These are phyloP conservation scores for Oncorhynchus nerka DNA, from an alignment of 2,113 vertebrate genomes.

Conservation along the genomic window DNA sequence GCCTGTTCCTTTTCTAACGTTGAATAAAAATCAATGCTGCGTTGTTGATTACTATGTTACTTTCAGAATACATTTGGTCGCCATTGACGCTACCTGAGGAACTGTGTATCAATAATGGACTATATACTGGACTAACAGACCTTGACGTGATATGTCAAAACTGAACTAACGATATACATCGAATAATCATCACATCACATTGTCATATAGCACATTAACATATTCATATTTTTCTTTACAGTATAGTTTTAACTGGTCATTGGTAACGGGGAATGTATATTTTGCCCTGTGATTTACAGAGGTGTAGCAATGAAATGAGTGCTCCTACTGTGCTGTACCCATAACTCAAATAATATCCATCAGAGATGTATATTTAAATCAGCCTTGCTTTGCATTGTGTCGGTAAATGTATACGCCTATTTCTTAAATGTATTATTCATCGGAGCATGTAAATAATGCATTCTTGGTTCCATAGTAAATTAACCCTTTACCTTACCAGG, in stretches of 20 bases:
- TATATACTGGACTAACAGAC: no score
- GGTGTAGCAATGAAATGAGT: constrained; percentile 79
- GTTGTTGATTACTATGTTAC: not conserved
- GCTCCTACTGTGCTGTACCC: constrained; percentile 78
- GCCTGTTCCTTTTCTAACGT: not conserved
- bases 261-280: constrained; percentile 45
- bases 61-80: no score
- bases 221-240: constrained; percentile 32
- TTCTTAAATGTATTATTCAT: constrained; percentile 99
- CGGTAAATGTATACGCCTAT: constrained; percentile 97
- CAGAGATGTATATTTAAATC: constrained; percentile 94
- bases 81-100: no score
- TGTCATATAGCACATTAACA: not conserved
- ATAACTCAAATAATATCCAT: constrained; percentile 95
- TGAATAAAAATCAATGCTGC: not conserved
- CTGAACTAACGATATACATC: not conserved
- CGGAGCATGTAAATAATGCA: constrained; percentile 98
- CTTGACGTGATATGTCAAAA: not conserved
- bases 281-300: constrained; percentile 60
- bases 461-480: constrained; percentile 92
- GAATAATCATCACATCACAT: not conserved
- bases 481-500: constrained; percentile 85
- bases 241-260: constrained; percentile 35
- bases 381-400: constrained; percentile 73
- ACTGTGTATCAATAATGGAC: no score